Base-by-base conservation (phyloP, 2,888 invertebrate genomes). In the Chelonus formosanus region DNA sequence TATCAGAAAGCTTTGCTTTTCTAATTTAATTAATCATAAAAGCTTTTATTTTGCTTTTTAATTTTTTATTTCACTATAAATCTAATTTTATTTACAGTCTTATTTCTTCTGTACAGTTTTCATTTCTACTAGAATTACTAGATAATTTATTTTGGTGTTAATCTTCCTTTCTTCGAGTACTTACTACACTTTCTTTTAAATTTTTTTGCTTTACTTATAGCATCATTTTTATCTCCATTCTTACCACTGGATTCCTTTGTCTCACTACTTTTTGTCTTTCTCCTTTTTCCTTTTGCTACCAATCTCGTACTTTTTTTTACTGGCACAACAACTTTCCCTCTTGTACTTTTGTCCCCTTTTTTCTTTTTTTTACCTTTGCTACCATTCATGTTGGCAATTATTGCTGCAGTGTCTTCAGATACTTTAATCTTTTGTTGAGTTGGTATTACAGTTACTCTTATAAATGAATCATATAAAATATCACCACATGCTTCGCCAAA, bases 391-490 rank as follows among this genome's bases (percentile, higher is more conserved):
- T 78, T 78, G 3, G 80, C 79, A 58, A 83, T 84, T 52, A 81
- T 82, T 0, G 85, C 82, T 44, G 84, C 84, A 0, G 85, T 83
- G n/a, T 84, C 82, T 3, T 82, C 75, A 3, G 78, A 78, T 2
- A 81, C 74, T 66, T 79, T 80, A 2, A 76, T 73, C 57, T 83
- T 82, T 10, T 77, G 70, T 43, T 76, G 78, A 3, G 75, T 75
- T 7, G 76, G 74, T n/a, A 75, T 72, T 50, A 85, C 84, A 1
- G 81, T 77, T 32, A 86, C 79, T 53, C 88, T 80, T 20, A 85
- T 84, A 74, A 86, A 89, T 1, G 86, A 85, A 72, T 90, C 89
- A 76, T 90, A 90, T 4, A 86, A 84, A 72, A 88, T 86, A 66
- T 87, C 86, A 34, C 84, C 85, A 74, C 90, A 90, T 52, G 82